phyloP scores from a whole-genome alignment of 2,113 vertebrate species.

The Panthera tigris region DNA sequence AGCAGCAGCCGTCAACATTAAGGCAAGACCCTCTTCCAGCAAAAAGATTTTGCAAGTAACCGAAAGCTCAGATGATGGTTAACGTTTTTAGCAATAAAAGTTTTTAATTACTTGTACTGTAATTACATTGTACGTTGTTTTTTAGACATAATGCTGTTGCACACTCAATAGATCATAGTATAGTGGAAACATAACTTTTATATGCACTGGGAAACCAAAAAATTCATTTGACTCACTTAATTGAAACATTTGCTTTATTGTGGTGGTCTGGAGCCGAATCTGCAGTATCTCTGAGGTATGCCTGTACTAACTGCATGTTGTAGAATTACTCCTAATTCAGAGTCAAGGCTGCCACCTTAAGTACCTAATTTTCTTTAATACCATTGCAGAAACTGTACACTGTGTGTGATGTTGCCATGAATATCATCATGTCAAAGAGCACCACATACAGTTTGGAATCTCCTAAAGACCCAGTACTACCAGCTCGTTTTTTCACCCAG shows the following conservation, averaged over 20 bases:
- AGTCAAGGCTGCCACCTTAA: neutral
- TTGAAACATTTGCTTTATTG: neutral
- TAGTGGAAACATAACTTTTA: neutral
- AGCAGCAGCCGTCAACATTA: neutral
- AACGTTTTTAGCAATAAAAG: neutral
- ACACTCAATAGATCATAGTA: neutral
- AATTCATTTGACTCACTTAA: neutral
- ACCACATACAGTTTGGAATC: constrained; percentile 99
- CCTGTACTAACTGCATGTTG: neutral
- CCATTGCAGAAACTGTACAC: constrained; percentile 95
- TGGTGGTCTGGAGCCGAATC: neutral
- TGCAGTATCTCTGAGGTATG: neutral
- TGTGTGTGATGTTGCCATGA: constrained; percentile 98
- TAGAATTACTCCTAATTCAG: constrained; percentile 8
- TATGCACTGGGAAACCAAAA: neutral
- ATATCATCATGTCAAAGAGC: constrained; percentile 99
- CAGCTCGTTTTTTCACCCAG: constrained; percentile 96
- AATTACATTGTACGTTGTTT: neutral
- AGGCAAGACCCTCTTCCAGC: neutral
- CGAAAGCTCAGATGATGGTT: neutral
- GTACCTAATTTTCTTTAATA: constrained; percentile 12
- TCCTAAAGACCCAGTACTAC: constrained; percentile 98
- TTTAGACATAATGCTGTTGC: neutral
- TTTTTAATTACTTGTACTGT: neutral
- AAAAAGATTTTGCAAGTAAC: neutral